Evolutionary conservation across 2,113 vertebrate genomes (phyloP).

Genomic region (Pteruthius melanotis): DNA sequence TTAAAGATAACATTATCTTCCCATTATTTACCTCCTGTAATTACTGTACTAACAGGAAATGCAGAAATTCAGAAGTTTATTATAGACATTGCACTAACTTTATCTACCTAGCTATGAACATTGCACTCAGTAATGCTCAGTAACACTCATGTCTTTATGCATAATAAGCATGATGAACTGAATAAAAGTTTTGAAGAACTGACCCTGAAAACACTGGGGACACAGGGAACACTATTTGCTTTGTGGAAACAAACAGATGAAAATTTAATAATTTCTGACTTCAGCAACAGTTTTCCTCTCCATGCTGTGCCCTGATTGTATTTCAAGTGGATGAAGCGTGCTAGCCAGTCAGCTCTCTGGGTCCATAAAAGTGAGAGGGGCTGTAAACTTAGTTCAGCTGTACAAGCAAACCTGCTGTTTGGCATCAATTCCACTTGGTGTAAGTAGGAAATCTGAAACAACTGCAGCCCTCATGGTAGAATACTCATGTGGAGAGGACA

Average conservation of each 20-base stretch:
- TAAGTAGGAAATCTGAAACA: conserved; percentile 34
- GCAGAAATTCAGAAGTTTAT: not conserved
- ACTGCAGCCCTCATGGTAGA: not conserved
- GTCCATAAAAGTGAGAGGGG: not conserved
- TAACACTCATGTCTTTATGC: not conserved
- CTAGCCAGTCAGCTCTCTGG: not conserved
- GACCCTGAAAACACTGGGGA: not conserved
- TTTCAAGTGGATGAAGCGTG: not conserved
- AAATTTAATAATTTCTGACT: not conserved
- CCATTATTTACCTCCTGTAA: not conserved
- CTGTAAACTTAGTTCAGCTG: conserved; percentile 47
- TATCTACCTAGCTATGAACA: not conserved
- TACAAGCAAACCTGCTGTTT: conserved; percentile 42
- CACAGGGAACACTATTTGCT: not conserved
- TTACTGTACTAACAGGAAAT: not conserved
- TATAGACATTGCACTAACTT: not conserved
- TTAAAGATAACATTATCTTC: not conserved
- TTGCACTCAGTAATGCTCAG: not conserved
- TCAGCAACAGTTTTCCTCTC: not conserved
- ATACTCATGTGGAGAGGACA: not conserved
- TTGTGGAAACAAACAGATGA: not conserved
- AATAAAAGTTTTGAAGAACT: not conserved
- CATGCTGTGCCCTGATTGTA: not conserved
- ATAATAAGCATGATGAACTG: not conserved
- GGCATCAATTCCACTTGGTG: conserved; percentile 8